Percentiles rank a stretch among this genome's conserved stretches.
phyloP scores from a whole-genome alignment of 2,888 invertebrate species.

The Zygaena filipendulae region DNA sequence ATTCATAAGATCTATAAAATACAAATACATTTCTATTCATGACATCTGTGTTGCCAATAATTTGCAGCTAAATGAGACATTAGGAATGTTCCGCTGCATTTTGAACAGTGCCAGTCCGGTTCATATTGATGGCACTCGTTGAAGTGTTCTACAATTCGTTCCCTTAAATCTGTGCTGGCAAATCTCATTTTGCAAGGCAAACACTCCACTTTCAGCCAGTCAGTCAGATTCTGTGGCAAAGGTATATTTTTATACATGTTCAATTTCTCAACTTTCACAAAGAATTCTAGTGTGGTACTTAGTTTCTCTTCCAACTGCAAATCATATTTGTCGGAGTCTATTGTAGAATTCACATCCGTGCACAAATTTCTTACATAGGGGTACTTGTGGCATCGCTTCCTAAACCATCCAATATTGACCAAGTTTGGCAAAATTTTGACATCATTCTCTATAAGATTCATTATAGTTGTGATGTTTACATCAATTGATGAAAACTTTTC shows the following conservation, averaged over 20 bases:
- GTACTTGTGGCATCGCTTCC: constrained; percentile 22
- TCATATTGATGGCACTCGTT: constrained; percentile 26
- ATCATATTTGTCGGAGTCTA: constrained; percentile 21
- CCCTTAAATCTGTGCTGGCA: constrained; percentile 11
- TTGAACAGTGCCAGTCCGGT: constrained; percentile 28
- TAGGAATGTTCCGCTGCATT: constrained; percentile 23
- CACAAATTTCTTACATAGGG: constrained; percentile 33
- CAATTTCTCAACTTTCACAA: constrained; percentile 14
- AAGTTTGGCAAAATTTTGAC: constrained; percentile 5
- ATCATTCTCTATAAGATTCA: constrained; percentile 19
- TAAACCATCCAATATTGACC: constrained; percentile 16
- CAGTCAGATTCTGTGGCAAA: background rate
- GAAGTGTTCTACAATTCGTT: constrained; percentile 25
- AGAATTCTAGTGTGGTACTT: constrained; percentile 21
- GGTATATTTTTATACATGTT: background rate
- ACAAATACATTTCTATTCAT: too few relatives aligned
- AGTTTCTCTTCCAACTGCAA: constrained; percentile 34
- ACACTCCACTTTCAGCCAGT: constrained; percentile 30
- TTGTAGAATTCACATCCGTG: constrained; percentile 16
- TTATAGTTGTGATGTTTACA: constrained; percentile 9
- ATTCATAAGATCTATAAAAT: too few relatives aligned
- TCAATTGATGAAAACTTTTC: too few relatives aligned
- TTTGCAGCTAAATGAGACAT: constrained; percentile 20
- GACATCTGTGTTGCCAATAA: constrained; percentile 31
- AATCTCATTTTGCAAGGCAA: constrained; percentile 23